phyloP scores from a whole-genome alignment of 2,888 invertebrate genomes.

The Trilocha varians region DNA sequence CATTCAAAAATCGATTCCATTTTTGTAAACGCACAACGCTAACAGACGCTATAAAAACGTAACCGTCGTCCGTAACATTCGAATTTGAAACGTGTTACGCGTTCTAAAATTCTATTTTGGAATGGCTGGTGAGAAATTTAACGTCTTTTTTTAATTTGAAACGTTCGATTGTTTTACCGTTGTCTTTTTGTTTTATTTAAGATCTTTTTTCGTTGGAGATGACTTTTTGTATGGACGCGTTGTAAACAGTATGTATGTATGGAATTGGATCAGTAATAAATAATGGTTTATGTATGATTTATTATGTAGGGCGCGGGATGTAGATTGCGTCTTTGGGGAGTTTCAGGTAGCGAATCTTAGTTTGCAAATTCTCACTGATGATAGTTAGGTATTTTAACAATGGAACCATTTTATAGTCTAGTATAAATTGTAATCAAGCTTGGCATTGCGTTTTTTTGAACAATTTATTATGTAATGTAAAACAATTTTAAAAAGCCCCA shows the following conservation, averaged over 20 bases:
- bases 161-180: conserved; percentile 67
- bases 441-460: too few species aligned
- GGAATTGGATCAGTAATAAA: conserved; percentile 68
- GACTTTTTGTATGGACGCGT: conserved; percentile 36
- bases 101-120: not conserved
- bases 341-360: conserved; percentile 13
- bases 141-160: too few species aligned
- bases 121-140: too few species aligned
- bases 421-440: too few species aligned
- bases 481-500: too few species aligned
- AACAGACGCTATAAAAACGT: conserved; percentile 24
- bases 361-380: not conserved
- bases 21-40: conserved; percentile 72
- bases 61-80: conserved; percentile 19
- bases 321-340: conserved; percentile 14
- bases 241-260: conserved; percentile 62
- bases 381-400: too few species aligned
- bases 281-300: conserved; percentile 66
- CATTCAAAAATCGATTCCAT: conserved; percentile 72
- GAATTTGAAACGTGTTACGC: conserved; percentile 21
- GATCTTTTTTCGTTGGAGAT: conserved; percentile 40
- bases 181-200: conserved; percentile 73
- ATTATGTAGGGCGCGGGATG: conserved; percentile 19
- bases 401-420: too few species aligned
- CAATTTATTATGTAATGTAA: too few species aligned